These are phyloP conservation scores for Sycobia sp. DNA, from an alignment of 1,140 invertebrate species.

Conservation along the genomic window DNA sequence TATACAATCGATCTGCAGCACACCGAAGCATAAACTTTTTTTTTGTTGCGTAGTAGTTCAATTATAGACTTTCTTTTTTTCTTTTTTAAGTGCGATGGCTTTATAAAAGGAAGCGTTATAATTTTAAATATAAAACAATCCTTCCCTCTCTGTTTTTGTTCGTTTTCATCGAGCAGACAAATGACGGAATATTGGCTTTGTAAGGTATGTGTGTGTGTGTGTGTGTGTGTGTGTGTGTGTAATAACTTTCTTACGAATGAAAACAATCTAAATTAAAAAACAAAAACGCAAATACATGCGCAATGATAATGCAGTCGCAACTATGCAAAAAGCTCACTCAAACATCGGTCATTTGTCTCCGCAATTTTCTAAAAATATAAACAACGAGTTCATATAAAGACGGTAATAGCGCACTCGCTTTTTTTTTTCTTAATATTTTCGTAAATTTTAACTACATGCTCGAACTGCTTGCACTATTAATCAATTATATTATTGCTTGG, in stretches of 20 bases:
- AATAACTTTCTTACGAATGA: too few species aligned
- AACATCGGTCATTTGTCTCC: conserved; percentile 22
- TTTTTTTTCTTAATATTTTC: too few species aligned
- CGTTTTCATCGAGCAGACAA: conserved; percentile 10
- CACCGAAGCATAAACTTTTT: conserved; percentile 28
- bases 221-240: too few species aligned
- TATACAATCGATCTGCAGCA: conserved; percentile 5
- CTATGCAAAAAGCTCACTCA: background rate
- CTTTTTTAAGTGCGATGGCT: conserved; percentile 16
- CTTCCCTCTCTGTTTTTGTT: conserved; percentile 19
- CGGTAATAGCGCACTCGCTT: conserved; percentile 2
- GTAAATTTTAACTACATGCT: conserved; percentile 21
- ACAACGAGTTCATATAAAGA: conserved; percentile 22
- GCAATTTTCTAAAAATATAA: conserved; percentile 34
- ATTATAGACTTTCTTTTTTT: conserved; percentile 20
- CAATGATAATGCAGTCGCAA: background rate
- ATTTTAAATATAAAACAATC: conserved; percentile 16
- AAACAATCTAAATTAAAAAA: too few species aligned
- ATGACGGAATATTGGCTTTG: conserved; percentile 4
- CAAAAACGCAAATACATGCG: background rate
- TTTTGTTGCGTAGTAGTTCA: too few species aligned
- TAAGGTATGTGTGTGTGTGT: background rate
- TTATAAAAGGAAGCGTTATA: conserved; percentile 11
- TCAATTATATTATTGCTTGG: conserved; percentile 33
- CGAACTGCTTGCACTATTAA: conserved; percentile 26